A percentile compares a stretch with the other conserved stretches of the same genome.
These are phyloP conservation scores for Orthosia gracilis DNA, from an alignment of 2,888 invertebrate species.

Conservation along the genomic window DNA sequence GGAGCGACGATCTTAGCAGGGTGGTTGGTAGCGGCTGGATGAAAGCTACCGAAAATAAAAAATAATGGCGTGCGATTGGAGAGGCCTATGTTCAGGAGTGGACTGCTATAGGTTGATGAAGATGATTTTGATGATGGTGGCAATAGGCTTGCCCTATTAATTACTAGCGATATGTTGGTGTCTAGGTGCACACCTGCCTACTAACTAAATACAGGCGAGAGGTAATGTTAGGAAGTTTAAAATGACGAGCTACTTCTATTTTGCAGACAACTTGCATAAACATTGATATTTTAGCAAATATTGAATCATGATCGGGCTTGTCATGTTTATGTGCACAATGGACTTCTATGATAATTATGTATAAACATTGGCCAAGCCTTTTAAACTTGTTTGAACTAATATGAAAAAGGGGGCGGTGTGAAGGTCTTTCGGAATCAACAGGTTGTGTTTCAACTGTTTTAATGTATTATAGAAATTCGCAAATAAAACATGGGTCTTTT, in stretches of 20 bases:
- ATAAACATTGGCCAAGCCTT: constrained; percentile 54
- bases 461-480: not conserved
- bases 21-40: too few relatives aligned
- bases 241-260: constrained; percentile 20
- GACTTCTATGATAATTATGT: constrained; percentile 53
- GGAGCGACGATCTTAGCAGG: too few relatives aligned
- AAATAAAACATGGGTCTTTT: not conserved
- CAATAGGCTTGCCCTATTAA: too few relatives aligned
- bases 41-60: too few relatives aligned
- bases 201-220: too few relatives aligned
- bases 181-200: too few relatives aligned
- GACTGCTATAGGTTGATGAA: too few relatives aligned
- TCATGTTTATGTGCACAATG: constrained; percentile 48
- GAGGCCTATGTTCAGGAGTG: too few relatives aligned
- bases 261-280: constrained; percentile 39
- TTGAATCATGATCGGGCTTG: constrained; percentile 57
- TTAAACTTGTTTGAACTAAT: constrained; percentile 50
- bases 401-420: constrained; percentile 43
- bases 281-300: constrained; percentile 54
- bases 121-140: too few relatives aligned
- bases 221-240: not conserved
- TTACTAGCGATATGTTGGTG: too few relatives aligned
- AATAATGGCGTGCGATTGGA: too few relatives aligned
- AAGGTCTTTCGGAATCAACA: constrained; percentile 34
- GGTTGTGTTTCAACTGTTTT: constrained; percentile 18